Conservation (phyloP, 2,113 vertebrate species). For the Pteropus alecto region DNA sequence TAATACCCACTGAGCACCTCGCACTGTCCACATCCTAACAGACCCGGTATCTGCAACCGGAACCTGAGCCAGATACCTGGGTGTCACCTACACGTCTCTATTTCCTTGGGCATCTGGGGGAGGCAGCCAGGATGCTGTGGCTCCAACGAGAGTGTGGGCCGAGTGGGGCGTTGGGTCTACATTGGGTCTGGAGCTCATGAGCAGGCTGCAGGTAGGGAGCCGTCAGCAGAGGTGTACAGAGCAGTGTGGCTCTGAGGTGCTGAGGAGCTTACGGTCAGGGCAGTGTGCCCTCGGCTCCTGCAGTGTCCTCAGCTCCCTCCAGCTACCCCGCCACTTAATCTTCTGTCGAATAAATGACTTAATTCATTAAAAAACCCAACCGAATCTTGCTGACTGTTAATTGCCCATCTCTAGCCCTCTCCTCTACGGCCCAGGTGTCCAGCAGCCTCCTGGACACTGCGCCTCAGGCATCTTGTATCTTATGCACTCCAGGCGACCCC, state of each 20-base stretch:
- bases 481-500: neutral
- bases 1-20: neutral
- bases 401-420: neutral
- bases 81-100: neutral
- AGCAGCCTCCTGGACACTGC: neutral
- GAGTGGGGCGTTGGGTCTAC: neutral
- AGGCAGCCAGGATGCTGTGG: neutral
- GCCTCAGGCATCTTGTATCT: neutral
- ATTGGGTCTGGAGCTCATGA: neutral
- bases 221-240: fast-evolving
- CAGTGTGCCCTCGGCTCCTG: neutral
- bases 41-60: neutral
- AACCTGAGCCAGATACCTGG: neutral
- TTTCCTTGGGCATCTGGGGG: neutral
- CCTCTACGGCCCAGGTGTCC: neutral
- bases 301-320: neutral
- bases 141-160: neutral
- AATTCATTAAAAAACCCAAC: neutral
- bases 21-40: neutral
- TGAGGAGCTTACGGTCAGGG: neutral
- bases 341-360: neutral
- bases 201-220: neutral
- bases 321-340: neutral
- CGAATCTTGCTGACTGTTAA: neutral
- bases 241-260: neutral